Percentiles rank a stretch among this genome's conserved stretches.
Conservation (phyloP, 2,888 invertebrate species). For the Ferdinandea cuprea region DNA sequence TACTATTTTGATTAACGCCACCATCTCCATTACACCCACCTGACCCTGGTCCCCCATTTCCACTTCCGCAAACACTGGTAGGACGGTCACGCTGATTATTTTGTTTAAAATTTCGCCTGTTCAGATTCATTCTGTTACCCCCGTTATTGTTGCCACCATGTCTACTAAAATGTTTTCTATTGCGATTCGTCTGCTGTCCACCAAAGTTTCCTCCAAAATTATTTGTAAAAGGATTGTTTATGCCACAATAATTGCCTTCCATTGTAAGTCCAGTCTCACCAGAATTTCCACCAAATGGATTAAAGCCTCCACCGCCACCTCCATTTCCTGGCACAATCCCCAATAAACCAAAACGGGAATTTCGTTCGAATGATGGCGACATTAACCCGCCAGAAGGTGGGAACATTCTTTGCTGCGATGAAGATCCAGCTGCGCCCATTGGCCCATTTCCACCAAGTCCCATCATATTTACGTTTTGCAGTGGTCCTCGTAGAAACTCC, state of each 20-base stretch:
- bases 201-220: constrained; percentile 48
- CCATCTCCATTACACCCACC: constrained; percentile 35
- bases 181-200: constrained; percentile 80
- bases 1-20: constrained; percentile 76
- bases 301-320: constrained; percentile 79
- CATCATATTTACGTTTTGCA: constrained; percentile 77
- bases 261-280: constrained; percentile 80
- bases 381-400: constrained; percentile 22
- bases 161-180: constrained; percentile 75
- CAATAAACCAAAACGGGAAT: constrained; percentile 84
- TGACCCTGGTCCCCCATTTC: constrained; percentile 33
- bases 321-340: constrained; percentile 85
- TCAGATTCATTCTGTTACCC: constrained; percentile 45
- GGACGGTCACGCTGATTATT: constrained; percentile 84
- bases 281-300: constrained; percentile 82
- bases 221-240: constrained; percentile 77
- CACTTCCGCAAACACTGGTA: constrained; percentile 75
- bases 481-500: constrained; percentile 79
- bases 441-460: constrained; percentile 12
- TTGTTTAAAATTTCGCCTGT: constrained; percentile 80
- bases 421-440: constrained; percentile 24
- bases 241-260: constrained; percentile 75
- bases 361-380: constrained; percentile 79
- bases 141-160: constrained; percentile 36
- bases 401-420: constrained; percentile 50